Base-by-base conservation (phyloP, 2,888 invertebrate genomes). In the Tachina fera region DNA sequence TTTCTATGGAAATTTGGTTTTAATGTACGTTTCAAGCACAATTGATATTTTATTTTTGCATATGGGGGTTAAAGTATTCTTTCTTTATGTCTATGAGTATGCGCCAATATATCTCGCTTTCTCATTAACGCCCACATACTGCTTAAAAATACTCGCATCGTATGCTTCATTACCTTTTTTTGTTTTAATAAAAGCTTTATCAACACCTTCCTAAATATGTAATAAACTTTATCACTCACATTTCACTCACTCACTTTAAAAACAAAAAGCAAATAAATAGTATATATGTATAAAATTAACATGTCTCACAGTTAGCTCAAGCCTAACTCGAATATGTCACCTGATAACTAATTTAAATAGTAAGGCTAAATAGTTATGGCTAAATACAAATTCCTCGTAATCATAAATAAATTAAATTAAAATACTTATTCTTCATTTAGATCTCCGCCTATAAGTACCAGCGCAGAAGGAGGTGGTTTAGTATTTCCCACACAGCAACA, bases 391-490 rank as follows among this genome's bases (percentile, higher is more conserved):
- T 49, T 51, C 47, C 65, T 56, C 47, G 10, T 41, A 47, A 56
- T 43, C 14, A 41, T 31, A 72, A 49, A 19, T 56, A 47, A 45
- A 53, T 47, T n/a, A 16, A 68, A 65, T 39, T 22, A 4, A 43
- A 61, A 41, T 1, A 9, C 1, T 31, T 58, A 13, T 56, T 76
- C n/a, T 77, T 60, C 45, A 16, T 63, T 67, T 81, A 93, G 93
- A 89, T 93, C 93, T 68, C 93, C 93, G 63, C 93, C 93, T 16
- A 92, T 92, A 51, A 90, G 90, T n/a, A 88, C 90, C 58, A 86
- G 89, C 10, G 89, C 91, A 65, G 83, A 78, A 16, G 70, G 89
- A 39, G 92, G 90, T 47, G 91, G 91, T 31, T 89, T 91, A 49
- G 88, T 91, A 45, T 92, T 92, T 83, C 90, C 91, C 63, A 89